Conservation (phyloP, 2,888 invertebrate species). For the Pyralis farinalis region DNA sequence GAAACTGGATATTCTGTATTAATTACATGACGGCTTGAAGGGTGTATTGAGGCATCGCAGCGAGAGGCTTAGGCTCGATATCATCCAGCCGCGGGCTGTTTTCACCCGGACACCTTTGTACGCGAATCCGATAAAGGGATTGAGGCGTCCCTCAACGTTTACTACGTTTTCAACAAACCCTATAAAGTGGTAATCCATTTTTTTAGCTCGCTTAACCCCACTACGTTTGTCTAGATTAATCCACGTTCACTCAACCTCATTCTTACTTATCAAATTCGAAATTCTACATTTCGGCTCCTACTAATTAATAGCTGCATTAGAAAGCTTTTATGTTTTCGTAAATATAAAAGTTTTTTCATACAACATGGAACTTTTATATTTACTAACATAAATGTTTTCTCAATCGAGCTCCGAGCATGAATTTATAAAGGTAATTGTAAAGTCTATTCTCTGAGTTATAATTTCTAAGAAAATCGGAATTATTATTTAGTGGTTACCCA, state of each 20-base stretch:
- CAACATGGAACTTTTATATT: too few species aligned
- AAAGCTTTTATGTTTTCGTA: too few species aligned
- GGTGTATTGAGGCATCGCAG: constrained; percentile 23
- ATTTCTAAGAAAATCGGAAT: too few species aligned
- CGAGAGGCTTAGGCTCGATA: constrained; percentile 33
- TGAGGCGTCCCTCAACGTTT: constrained; percentile 18
- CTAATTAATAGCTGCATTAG: too few species aligned
- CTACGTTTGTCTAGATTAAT: neutral
- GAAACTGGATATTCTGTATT: constrained; percentile 30
- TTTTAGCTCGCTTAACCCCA: constrained; percentile 9
- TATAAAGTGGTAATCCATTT: constrained; percentile 19
- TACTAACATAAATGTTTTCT: too few species aligned
- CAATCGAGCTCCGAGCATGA: too few species aligned
- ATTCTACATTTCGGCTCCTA: too few species aligned
- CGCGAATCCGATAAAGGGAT: constrained; percentile 35
- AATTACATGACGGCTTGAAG: constrained; percentile 33
- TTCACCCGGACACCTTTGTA: constrained; percentile 41
- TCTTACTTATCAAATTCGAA: constrained; percentile 9
- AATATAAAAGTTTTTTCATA: too few species aligned
- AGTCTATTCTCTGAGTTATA: too few species aligned
- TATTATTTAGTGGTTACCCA: too few species aligned
- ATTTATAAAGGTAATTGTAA: too few species aligned
- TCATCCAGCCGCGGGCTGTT: constrained; percentile 39
- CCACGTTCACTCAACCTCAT: constrained; percentile 6
- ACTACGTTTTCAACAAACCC: constrained; percentile 26